phyloP scores from a whole-genome alignment of 2,888 invertebrate species.

The Dicycla oo region DNA sequence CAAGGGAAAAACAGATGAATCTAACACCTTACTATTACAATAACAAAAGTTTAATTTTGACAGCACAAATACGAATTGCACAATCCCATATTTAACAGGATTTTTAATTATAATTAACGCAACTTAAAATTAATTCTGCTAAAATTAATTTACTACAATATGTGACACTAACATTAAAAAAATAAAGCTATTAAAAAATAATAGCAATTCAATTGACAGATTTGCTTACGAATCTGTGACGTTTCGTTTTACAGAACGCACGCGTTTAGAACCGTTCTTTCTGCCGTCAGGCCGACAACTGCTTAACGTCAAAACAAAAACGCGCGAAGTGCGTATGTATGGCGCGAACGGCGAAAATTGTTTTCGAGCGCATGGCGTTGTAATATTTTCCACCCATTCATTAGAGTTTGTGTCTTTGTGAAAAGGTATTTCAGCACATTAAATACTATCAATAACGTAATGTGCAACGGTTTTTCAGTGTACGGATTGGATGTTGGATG shows the following conservation, averaged over 20 bases:
- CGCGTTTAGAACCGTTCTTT: constrained; percentile 72
- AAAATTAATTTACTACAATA: constrained; percentile 42
- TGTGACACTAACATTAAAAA: constrained; percentile 31
- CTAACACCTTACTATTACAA: constrained; percentile 70
- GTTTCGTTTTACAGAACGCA: constrained; percentile 80
- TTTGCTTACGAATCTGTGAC: constrained; percentile 70
- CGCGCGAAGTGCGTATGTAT: constrained; percentile 73
- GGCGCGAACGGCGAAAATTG: constrained; percentile 71
- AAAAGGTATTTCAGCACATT: neutral
- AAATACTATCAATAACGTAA: neutral
- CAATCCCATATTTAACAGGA: constrained; percentile 73
- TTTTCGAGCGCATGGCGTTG: constrained; percentile 49
- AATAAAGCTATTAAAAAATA: constrained; percentile 40
- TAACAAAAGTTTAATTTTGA: constrained; percentile 80
- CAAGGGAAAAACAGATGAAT: constrained; percentile 77
- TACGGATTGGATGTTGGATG: neutral
- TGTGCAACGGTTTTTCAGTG: neutral
- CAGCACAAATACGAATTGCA: constrained; percentile 75
- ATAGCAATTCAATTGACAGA: constrained; percentile 67
- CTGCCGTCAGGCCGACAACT: constrained; percentile 84
- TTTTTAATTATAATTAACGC: constrained; percentile 39
- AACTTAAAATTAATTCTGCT: constrained; percentile 31
- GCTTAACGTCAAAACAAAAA: constrained; percentile 74
- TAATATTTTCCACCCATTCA: constrained; percentile 28
- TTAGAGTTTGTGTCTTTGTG: constrained; percentile 9